Conservation (phyloP, 35 echinoderm and acorn worm genomes). For the Lytechinus pictus region DNA sequence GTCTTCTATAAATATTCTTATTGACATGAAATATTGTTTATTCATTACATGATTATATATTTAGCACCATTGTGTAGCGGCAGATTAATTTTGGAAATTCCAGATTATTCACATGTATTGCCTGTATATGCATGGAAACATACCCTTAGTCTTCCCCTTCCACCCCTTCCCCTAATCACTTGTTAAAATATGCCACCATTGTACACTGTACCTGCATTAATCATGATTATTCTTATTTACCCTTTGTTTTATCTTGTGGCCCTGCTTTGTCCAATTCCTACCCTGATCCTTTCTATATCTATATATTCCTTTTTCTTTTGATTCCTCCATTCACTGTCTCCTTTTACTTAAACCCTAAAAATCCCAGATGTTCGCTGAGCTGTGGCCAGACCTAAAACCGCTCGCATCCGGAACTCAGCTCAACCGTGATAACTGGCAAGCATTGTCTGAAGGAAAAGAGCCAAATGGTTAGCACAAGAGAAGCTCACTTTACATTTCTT, state of each 20-base stretch:
- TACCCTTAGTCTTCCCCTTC: neutral
- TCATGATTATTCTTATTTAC: neutral
- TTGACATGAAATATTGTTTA: neutral
- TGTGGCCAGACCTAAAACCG: conserved; percentile 82
- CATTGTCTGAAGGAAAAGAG: conserved; percentile 80
- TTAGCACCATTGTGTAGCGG: neutral
- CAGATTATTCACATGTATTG: neutral
- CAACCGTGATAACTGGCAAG: conserved; percentile 94
- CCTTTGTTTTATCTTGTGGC: neutral
- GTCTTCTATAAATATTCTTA: no score
- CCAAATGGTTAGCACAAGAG: conserved; percentile 84
- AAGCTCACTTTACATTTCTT: conserved; percentile 25
- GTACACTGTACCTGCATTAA: neutral
- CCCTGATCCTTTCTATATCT: neutral
- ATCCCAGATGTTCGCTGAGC: conserved; percentile 81
- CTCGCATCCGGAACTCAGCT: conserved; percentile 77
- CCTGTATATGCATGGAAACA: neutral
- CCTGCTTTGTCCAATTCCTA: conserved; percentile 2
- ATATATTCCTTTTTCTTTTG: conserved; percentile 27
- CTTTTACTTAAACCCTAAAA: conserved; percentile 37
- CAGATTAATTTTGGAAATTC: neutral
- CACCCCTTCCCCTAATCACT: neutral
- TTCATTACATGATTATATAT: neutral
- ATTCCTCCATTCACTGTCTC: conserved; percentile 47
- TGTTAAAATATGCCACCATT: neutral